Evolutionary conservation across 2,888 invertebrate genomes (phyloP).

Genomic region (Epirrita christyi): DNA sequence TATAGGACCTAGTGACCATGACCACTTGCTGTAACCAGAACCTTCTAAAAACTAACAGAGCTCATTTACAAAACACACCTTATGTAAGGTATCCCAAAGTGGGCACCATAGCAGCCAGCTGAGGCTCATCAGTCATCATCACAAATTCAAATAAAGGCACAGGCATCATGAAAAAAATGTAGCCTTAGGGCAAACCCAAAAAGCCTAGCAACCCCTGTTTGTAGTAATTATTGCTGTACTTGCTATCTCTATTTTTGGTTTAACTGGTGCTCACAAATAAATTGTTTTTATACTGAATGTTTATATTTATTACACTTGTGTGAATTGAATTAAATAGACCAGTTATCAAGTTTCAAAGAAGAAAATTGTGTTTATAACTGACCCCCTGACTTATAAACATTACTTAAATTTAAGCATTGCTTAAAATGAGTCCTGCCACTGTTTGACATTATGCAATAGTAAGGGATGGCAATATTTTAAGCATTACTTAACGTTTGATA

Average conservation of each 20-base stretch:
- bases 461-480: too few relatives aligned
- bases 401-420: too few relatives aligned
- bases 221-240: not conserved
- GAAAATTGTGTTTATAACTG: too few relatives aligned
- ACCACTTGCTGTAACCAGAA: constrained; percentile 16
- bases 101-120: constrained; percentile 4
- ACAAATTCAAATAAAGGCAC: not conserved
- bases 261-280: not conserved
- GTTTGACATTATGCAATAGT: too few relatives aligned
- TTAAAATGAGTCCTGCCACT: too few relatives aligned
- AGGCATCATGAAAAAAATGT: not conserved
- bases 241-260: not conserved
- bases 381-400: too few relatives aligned
- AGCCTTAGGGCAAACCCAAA: not conserved
- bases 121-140: constrained; percentile 2
- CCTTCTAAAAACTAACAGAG: constrained; percentile 13
- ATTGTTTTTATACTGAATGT: not conserved
- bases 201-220: not conserved
- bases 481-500: too few relatives aligned
- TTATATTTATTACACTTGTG: too few relatives aligned
- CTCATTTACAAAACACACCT: not conserved
- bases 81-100: not conserved
- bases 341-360: too few relatives aligned
- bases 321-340: too few relatives aligned
- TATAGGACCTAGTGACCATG: not conserved